phyloP scores from a whole-genome alignment of 2,888 invertebrate species.

The Lepeophtheirus nordmannii region DNA sequence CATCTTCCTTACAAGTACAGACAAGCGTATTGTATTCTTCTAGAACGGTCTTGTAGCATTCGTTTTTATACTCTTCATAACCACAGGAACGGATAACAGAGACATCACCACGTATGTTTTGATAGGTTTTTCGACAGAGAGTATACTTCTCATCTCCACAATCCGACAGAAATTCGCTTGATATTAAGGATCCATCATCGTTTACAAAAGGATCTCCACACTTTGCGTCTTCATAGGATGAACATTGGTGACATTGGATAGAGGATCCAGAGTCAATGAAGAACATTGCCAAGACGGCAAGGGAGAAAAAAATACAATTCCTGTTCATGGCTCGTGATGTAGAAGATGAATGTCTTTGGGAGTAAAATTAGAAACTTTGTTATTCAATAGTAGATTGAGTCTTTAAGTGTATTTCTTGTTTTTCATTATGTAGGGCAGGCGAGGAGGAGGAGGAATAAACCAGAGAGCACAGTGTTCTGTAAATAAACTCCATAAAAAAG shows the following conservation, averaged over 20 bases:
- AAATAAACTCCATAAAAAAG: too few relatives aligned
- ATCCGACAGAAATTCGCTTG: conserved; percentile 5
- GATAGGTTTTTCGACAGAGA: conserved; percentile 23
- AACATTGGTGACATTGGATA: conserved; percentile 21
- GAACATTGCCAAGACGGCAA: neutral
- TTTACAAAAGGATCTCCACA: conserved; percentile 20
- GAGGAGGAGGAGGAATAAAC: too few relatives aligned
- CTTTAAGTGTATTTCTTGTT: too few relatives aligned
- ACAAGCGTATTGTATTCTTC: conserved; percentile 25
- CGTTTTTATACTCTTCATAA: conserved; percentile 16
- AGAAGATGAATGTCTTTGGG: neutral
- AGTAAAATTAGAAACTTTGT: neutral
- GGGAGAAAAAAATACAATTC: neutral
- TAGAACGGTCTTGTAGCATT: conserved; percentile 22
- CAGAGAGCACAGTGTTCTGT: too few relatives aligned
- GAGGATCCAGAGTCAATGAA: neutral
- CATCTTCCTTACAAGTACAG: conserved; percentile 18
- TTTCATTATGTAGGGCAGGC: too few relatives aligned
- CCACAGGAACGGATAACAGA: conserved; percentile 21
- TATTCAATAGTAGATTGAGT: too few relatives aligned
- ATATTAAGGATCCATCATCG: neutral
- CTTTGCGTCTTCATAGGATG: neutral
- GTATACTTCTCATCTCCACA: conserved; percentile 14
- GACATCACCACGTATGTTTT: conserved; percentile 21
- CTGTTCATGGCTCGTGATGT: neutral